A percentile compares a stretch with the other conserved stretches of the same genome.
These are phyloP conservation scores for Clarias pachynema DNA, from an alignment of 2,797 vertebrate species.

Conservation along the genomic window DNA sequence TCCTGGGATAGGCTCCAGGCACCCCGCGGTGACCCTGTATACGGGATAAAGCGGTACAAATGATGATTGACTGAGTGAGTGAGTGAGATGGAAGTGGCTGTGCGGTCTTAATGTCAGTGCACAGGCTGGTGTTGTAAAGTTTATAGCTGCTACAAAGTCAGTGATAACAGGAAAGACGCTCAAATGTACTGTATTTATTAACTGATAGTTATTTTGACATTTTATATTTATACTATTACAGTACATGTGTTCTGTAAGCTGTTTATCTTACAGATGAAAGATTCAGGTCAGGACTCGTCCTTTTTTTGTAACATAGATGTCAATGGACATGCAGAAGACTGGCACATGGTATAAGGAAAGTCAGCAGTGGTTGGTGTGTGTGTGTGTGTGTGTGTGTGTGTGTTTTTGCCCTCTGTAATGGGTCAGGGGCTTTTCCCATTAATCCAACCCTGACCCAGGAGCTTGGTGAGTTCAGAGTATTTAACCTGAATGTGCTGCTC, in stretches of 20 bases:
- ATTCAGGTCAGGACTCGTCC: conserved; percentile 1
- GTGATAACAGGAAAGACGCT: background rate
- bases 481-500: conserved; percentile 69
- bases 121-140: background rate
- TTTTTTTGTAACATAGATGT: conserved; percentile 7
- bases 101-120: background rate
- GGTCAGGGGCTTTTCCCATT: conserved; percentile 65
- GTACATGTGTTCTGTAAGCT: background rate
- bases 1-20: no score
- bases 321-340: background rate
- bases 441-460: conserved; percentile 62
- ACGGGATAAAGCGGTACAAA: no score
- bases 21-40: no score
- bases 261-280: background rate
- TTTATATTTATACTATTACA: no score
- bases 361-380: conserved; percentile 3
- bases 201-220: background rate
- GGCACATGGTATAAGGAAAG: conserved; percentile 3
- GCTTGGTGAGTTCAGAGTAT: conserved; percentile 65
- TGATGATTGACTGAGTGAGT: no score
- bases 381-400: conserved; percentile 26
- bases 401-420: conserved; percentile 49
- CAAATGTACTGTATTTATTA: background rate
- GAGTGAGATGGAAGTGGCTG: no score
- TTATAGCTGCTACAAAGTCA: background rate